phyloP scores from a whole-genome alignment of 2,113 vertebrate genomes.

The Ophthalmolycus amberensis region DNA sequence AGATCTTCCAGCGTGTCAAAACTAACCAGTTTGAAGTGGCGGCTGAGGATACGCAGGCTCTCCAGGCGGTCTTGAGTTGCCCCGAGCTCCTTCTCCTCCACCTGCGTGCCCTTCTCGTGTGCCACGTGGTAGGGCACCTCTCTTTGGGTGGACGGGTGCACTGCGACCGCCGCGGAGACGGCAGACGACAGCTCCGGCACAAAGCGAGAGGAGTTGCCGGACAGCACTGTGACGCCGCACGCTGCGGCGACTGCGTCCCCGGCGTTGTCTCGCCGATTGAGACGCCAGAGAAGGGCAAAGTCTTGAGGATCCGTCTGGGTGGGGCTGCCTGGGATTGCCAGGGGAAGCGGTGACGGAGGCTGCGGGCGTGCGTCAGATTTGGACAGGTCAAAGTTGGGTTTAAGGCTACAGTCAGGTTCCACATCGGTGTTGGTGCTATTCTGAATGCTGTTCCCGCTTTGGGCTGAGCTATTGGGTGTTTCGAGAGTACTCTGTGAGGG shows the following conservation, averaged over 20 bases:
- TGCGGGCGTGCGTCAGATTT: conserved; percentile 12
- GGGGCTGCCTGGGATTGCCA: conserved; percentile 17
- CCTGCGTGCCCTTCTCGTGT: conserved; percentile 92
- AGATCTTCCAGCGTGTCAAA: conserved; percentile 93
- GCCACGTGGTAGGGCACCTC: conserved; percentile 89
- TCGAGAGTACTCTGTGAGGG: conserved; percentile 25
- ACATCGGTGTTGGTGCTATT: neutral
- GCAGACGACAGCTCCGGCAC: conserved; percentile 76
- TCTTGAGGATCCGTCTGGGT: conserved; percentile 92
- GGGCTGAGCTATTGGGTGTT: conserved; percentile 20
- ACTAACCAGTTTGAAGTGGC: conserved; percentile 90
- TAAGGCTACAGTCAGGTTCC: neutral
- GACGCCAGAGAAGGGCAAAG: conserved; percentile 92
- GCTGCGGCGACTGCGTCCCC: conserved; percentile 3
- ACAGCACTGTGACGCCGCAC: conserved; percentile 78
- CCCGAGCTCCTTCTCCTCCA: conserved; percentile 90
- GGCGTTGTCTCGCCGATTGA: conserved; percentile 81
- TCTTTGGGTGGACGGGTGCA: conserved; percentile 64
- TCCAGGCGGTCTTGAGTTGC: conserved; percentile 81
- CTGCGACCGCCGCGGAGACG: conserved; percentile 45
- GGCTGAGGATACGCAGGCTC: conserved; percentile 88
- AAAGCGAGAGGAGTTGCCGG: conserved; percentile 84
- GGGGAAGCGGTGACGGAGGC: neutral
- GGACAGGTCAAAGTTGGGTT: neutral
- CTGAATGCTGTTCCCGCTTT: conserved; percentile 6